Evolutionary conservation across 2,113 vertebrate genomes (phyloP).

Genomic region (Neolamprologus falcicula): DNA sequence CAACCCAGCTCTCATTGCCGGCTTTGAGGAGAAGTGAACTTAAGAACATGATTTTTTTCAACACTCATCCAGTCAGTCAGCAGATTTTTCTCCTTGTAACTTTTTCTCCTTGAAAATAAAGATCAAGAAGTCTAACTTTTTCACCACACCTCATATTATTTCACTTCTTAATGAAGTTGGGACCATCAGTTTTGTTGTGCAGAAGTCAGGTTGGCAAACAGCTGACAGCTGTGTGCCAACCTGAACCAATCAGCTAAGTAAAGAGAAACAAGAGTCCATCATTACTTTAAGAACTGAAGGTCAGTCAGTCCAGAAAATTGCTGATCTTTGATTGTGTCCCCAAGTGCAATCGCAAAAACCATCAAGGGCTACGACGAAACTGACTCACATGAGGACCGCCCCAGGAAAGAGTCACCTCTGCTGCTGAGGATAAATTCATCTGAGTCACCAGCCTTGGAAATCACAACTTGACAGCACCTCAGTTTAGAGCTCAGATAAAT

Average conservation of each 20-base stretch:
- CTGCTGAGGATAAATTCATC: neutral
- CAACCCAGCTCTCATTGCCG: neutral
- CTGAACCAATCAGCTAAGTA: neutral
- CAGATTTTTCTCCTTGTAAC: neutral
- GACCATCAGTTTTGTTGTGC: neutral
- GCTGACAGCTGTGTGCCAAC: neutral
- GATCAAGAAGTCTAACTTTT: neutral
- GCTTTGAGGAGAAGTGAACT: neutral
- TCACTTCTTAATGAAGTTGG: neutral
- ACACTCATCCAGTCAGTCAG: neutral
- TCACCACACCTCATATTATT: neutral
- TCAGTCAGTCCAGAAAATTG: neutral
- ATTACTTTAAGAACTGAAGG: neutral
- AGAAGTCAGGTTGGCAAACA: neutral
- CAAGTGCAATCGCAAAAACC: neutral
- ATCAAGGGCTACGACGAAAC: neutral
- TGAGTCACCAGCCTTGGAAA: neutral
- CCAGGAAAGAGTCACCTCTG: neutral
- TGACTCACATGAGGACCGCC: neutral
- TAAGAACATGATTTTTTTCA: neutral
- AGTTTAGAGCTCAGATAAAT: neutral
- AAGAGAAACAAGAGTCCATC: neutral
- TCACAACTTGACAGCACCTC: neutral
- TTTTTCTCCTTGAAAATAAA: neutral
- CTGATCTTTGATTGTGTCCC: neutral